Evolutionary conservation across 2,888 invertebrate genomes (phyloP).

Genomic region (Diogma glabrata): DNA sequence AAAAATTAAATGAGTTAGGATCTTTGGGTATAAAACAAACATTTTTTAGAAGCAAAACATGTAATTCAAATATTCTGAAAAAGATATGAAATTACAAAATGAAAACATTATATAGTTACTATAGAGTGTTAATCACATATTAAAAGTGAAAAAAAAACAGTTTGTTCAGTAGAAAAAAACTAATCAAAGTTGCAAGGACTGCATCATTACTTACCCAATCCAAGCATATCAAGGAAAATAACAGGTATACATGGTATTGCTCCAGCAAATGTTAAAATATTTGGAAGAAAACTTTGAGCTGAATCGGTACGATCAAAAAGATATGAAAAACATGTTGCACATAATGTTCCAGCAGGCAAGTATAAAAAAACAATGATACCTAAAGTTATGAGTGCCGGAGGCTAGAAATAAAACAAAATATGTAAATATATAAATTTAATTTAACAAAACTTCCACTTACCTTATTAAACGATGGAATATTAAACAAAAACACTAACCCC

Average conservation of each 20-base stretch:
- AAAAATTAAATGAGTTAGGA: constrained; percentile 14
- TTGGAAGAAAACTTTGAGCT: constrained; percentile 67
- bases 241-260: constrained; percentile 64
- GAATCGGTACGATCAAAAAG: constrained; percentile 74
- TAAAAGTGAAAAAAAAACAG: too few species aligned
- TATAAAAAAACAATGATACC: constrained; percentile 55
- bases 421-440: background rate
- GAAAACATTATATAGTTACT: background rate
- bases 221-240: constrained; percentile 56
- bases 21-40: too few species aligned
- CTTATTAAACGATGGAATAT: constrained; percentile 16
- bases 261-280: constrained; percentile 61
- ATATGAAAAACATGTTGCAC: constrained; percentile 65
- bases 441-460: background rate
- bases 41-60: constrained; percentile 2
- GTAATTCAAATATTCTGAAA: constrained; percentile 5
- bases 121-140: too few species aligned
- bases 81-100: constrained; percentile 4
- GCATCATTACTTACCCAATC: constrained; percentile 45
- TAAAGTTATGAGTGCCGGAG: constrained; percentile 56
- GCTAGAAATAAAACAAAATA: constrained; percentile 26
- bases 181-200: too few species aligned
- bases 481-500: constrained; percentile 30
- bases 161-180: too few species aligned
- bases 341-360: constrained; percentile 63